A percentile compares a stretch with the other conserved stretches of the same genome.
Evolutionary conservation across 2,888 invertebrate species (phyloP).

Genomic region (Selenia dentaria): DNA sequence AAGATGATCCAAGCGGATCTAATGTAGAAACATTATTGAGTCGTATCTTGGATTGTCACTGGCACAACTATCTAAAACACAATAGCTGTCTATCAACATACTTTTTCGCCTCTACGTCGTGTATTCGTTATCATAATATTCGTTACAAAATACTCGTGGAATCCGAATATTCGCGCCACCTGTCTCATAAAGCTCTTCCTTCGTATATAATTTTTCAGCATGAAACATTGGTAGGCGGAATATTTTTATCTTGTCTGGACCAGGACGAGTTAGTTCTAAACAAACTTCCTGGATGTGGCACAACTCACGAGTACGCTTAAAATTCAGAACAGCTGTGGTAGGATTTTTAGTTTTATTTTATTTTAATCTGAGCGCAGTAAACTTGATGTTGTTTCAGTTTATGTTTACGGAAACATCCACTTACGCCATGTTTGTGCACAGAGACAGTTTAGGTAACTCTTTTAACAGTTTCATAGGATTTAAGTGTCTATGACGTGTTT

Average conservation of each 20-base stretch:
- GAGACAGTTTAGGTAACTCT: too few species aligned
- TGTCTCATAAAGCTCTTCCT: slow-evolving; percentile 9
- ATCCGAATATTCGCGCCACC: neutral
- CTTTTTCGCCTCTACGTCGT: too few species aligned
- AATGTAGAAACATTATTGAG: too few species aligned
- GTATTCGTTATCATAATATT: too few species aligned
- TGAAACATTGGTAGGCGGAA: slow-evolving; percentile 42
- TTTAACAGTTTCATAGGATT: too few species aligned
- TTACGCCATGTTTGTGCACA: neutral
- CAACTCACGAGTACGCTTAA: slow-evolving; percentile 47
- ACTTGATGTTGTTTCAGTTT: slow-evolving; percentile 46
- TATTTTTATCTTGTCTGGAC: slow-evolving; percentile 61
- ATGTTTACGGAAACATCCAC: slow-evolving; percentile 2
- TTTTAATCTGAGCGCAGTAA: slow-evolving; percentile 45
- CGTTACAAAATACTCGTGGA: too few species aligned
- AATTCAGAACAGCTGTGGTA: slow-evolving; percentile 58
- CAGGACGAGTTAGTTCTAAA: slow-evolving; percentile 61
- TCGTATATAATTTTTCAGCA: slow-evolving; percentile 28
- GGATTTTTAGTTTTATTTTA: slow-evolving; percentile 51
- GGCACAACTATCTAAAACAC: too few species aligned
- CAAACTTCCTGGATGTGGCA: slow-evolving; percentile 60
- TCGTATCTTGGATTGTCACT: too few species aligned
- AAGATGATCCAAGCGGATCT: too few species aligned
- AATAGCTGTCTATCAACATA: too few species aligned
- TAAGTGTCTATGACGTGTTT: too few species aligned